Evolutionary conservation across 1,140 invertebrate genomes (phyloP), one percentile per base, ranked within the genome.

Genomic region (Dreissena rostriformis): DNA sequence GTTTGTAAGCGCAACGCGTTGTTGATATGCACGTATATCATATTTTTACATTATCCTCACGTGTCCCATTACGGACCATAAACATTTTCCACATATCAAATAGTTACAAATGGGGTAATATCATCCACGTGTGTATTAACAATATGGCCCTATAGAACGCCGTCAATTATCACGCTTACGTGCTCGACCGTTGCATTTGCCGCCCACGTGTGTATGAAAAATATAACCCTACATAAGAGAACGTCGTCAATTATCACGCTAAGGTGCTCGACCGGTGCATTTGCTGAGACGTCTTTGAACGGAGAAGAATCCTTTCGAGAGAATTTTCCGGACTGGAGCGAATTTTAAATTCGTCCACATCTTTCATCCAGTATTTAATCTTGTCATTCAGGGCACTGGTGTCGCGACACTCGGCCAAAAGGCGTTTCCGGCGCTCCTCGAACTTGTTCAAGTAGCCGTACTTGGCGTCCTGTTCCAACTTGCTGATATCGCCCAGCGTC

Each of bases 391-490:
- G 29, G 51, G 26, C 68, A 49, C 66, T 67, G 57, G 73, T 82
- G 24, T 86, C 85, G 77, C 85, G 86, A 19, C 82, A 84, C 63
- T 78, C 72, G 19, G 72, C 80, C 0, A 72, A 39, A 28, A 83
- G 61, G 83, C 73, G 85, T 29, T 85, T 78, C 52, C 77, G 71
- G 14, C 83, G 63, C 55, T 86, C 87, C 68, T 86, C 84, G 19
- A 82, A 65, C 75, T 81, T 86, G 55, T 88, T 83, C 12, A 83
- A 55, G 53, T 85, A 85, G 55, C 85, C 85, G 57, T 78, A 85
- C 75, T 85, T 86, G 19, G 84, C 80, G 28, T 88, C 81, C 61
- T 85, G 82, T 71, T 88, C 85, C 22, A 88, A 74, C 73, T 82
- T 81, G 81, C 87, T 86, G n/a, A 88, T 68, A 68, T 85, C 85